These are phyloP conservation scores for Lepus europaeus DNA, from an alignment of 2,113 vertebrate genomes.

Conservation along the genomic window DNA sequence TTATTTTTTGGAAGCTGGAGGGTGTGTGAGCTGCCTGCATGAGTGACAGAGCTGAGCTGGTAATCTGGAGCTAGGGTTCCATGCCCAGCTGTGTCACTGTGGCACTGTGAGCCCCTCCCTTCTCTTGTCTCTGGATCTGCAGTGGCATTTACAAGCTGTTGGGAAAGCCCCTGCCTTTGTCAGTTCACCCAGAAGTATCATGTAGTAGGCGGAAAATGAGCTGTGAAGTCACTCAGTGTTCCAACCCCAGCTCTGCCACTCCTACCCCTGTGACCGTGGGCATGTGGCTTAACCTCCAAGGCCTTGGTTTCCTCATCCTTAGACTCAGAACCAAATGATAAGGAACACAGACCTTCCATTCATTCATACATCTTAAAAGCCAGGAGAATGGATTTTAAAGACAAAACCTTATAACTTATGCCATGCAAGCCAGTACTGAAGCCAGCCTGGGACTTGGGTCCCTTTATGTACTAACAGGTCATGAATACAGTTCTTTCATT, in stretches of 20 bases:
- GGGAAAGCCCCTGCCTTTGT: not conserved
- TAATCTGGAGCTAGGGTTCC: not conserved
- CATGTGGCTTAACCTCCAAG: not conserved
- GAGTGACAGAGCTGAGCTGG: no score
- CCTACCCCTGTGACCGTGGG: rapidly evolving
- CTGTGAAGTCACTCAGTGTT: not conserved
- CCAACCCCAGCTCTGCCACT: no score
- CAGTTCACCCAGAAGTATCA: not conserved
- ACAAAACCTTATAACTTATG: not conserved
- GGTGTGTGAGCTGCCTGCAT: not conserved
- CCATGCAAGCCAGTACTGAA: not conserved
- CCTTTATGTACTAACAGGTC: not conserved
- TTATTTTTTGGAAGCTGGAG: not conserved
- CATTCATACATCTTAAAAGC: not conserved
- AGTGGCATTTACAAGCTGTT: not conserved
- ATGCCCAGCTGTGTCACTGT: not conserved
- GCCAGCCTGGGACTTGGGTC: not conserved
- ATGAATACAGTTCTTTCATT: not conserved
- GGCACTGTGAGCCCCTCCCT: not conserved
- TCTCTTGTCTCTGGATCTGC: not conserved
- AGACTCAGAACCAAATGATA: not conserved
- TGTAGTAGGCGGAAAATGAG: not conserved
- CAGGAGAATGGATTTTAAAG: not conserved
- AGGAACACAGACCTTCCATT: not conserved
- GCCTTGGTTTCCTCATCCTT: not conserved